These are phyloP conservation scores for Agrochola litura DNA, from an alignment of 2,888 invertebrate genomes.

Conservation along the genomic window DNA sequence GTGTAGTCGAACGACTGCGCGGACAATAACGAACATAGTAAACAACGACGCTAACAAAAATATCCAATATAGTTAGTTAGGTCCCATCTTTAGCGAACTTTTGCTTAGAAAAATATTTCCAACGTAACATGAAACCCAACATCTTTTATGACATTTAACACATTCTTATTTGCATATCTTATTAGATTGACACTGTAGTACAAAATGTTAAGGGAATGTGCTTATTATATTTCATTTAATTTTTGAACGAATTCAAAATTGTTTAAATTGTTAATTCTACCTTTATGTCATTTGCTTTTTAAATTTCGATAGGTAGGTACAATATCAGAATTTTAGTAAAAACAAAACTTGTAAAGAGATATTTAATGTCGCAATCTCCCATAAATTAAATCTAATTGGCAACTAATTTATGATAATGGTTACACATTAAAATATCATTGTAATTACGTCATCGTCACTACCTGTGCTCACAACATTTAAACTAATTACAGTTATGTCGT, in stretches of 20 bases:
- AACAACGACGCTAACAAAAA: conserved; percentile 1
- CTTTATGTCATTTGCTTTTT: conserved; percentile 45
- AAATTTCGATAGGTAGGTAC: conserved; percentile 55
- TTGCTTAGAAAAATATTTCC: conserved; percentile 9
- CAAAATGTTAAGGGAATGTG: conserved; percentile 6
- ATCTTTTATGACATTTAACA: conserved; percentile 33
- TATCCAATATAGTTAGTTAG: background rate
- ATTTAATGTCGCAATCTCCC: conserved; percentile 78
- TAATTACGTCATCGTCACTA: conserved; percentile 77
- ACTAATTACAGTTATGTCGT: conserved; percentile 63
- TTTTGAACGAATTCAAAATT: conserved; percentile 9
- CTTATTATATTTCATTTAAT: conserved; percentile 10
- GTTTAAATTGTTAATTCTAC: conserved; percentile 29
- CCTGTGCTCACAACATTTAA: conserved; percentile 52
- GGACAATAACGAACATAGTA: conserved; percentile 38
- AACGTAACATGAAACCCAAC: conserved; percentile 19
- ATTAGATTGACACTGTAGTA: conserved; percentile 34
- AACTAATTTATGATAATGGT: conserved; percentile 86
- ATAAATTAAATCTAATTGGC: conserved; percentile 83
- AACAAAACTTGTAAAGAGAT: conserved; percentile 69
- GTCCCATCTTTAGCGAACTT: background rate
- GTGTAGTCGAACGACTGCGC: conserved; percentile 97
- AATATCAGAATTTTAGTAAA: conserved; percentile 60
- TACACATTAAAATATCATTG: conserved; percentile 83
- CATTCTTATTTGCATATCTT: conserved; percentile 57